phyloP scores from a whole-genome alignment of 2,888 invertebrate species.

The Argynnis bischoffii region DNA sequence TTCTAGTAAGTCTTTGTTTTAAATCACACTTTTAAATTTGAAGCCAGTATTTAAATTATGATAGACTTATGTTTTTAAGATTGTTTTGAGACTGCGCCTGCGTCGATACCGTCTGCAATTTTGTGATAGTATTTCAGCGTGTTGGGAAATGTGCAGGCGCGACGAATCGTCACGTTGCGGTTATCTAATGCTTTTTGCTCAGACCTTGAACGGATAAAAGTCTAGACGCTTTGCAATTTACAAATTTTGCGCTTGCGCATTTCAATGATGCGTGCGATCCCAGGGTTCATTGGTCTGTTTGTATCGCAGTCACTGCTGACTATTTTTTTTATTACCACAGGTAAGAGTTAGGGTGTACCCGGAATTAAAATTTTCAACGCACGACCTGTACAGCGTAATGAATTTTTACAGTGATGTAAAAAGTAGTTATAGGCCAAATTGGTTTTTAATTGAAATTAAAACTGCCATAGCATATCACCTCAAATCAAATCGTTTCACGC shows the following conservation, averaged over 20 bases:
- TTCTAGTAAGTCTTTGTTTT: background rate
- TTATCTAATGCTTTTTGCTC: conserved; percentile 57
- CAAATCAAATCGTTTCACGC: conserved; percentile 61
- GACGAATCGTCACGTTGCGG: conserved; percentile 56
- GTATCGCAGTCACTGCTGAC: conserved; percentile 53
- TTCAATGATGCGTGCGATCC: conserved; percentile 71
- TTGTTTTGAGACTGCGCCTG: conserved; percentile 49
- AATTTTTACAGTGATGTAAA: conserved; percentile 72
- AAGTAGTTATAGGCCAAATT: conserved; percentile 58
- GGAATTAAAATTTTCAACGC: conserved; percentile 76
- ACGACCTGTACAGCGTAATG: conserved; percentile 61
- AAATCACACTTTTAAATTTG: background rate
- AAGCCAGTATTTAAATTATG: background rate
- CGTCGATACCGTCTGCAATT: conserved; percentile 54
- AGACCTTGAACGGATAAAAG: conserved; percentile 69
- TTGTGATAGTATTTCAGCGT: conserved; percentile 44
- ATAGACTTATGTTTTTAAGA: background rate
- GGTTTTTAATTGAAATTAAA: conserved; percentile 58
- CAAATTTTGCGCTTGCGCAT: conserved; percentile 75
- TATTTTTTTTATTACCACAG: conserved; percentile 55
- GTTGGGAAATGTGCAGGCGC: conserved; percentile 56
- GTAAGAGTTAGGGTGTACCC: conserved; percentile 55
- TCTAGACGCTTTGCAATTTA: conserved; percentile 75
- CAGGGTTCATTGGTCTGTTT: conserved; percentile 71
- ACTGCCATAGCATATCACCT: conserved; percentile 42